These are phyloP conservation scores for Bombus breviceps DNA, from an alignment of 1,140 invertebrate species.

Conservation along the genomic window DNA sequence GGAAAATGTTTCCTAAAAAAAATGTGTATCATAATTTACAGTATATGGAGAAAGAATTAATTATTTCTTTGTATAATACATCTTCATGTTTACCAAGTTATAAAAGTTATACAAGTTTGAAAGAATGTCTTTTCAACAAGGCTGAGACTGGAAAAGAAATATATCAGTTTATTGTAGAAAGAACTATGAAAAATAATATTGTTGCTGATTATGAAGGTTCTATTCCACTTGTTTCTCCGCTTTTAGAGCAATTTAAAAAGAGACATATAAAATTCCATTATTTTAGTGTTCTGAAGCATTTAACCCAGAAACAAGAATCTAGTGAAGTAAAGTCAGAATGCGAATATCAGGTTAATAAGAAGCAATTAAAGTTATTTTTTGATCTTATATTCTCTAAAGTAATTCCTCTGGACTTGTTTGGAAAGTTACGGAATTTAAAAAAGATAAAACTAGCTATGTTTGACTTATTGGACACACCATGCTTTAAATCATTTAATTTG, in stretches of 20 bases:
- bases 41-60: neutral
- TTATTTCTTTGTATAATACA: constrained; percentile 10
- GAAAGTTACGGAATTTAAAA: constrained; percentile 19
- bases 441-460: constrained; percentile 13
- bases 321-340: neutral
- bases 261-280: constrained; percentile 23
- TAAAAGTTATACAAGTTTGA: neutral
- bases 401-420: constrained; percentile 21
- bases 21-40: neutral
- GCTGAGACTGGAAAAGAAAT: constrained; percentile 21
- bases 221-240: neutral
- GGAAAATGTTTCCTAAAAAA: neutral
- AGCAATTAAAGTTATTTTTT: constrained; percentile 17
- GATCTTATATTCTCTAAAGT: constrained; percentile 26
- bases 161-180: constrained; percentile 10
- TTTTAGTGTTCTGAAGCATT: neutral
- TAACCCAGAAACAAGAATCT: neutral
- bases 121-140: neutral
- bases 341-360: neutral
- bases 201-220: constrained; percentile 1
- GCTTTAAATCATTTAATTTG: constrained; percentile 14
- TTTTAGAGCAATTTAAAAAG: constrained; percentile 10
- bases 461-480: neutral
- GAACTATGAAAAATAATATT: neutral
- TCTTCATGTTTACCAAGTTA: neutral